Base-by-base conservation (phyloP, 2,113 vertebrate species). In the Ia io region DNA sequence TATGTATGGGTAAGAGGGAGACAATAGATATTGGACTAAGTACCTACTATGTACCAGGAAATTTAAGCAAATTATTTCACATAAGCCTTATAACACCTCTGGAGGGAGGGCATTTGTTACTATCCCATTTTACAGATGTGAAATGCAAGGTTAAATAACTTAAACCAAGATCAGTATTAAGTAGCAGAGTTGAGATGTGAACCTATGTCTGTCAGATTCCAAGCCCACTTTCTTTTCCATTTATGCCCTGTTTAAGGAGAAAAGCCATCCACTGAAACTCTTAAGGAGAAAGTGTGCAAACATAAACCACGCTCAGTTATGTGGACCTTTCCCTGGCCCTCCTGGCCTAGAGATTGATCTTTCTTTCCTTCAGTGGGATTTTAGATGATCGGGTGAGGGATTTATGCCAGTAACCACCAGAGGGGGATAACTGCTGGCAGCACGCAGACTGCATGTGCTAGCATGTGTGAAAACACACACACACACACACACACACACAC, bases 351-450 rank as follows among this genome's bases (percentile, higher is more conserved):
- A 5, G n/a, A 67, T 9, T 13, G 40, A 70, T 28, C 5, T 67
- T 47, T 22, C 5, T 67, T 42, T 30, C 67, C 82, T 83, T 92
- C 51, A 3, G 12, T 67, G 49, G 71, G 44, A 74, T 74, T 96
- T 78, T 37, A 95, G 67, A 88, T 6, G 18, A 71, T 49, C 86
- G 69, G 70, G 44, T 86, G 83, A 94, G 83, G 44, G 94, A 94
- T 94, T 95, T 89, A 96, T 77, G 85, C 88, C 91, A 85, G 71
- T 92, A 88, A 88, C 96, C 97, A 95, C 88, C 96, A 97, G 95
- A 96, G 96, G 97, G 95, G 83, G 96, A 96, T 88, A 77, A 84
- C 6, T 80, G 82, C 88, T 77, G 92, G 59, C 13, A 71, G 37
- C 87, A 65, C 6, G 18, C 28, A 32, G 23, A 37, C 2, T 18